phyloP scores from a whole-genome alignment of 1,140 invertebrate genomes.

The Pentalonia nigronervosa region DNA sequence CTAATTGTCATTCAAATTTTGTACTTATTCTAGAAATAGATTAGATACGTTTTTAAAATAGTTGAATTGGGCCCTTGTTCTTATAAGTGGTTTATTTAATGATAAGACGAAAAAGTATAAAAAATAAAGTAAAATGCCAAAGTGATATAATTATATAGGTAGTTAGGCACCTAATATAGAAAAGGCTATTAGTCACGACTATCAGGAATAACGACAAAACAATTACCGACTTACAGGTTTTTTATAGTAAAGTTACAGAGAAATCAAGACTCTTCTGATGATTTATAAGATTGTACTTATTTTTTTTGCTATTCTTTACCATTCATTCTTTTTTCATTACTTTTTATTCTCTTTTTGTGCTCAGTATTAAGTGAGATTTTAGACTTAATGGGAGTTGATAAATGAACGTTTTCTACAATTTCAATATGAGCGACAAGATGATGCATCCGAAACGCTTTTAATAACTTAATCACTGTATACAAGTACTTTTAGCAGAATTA shows the following conservation, averaged over 20 bases:
- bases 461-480: slow-evolving; percentile 29
- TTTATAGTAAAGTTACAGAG: neutral
- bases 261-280: slow-evolving; percentile 28
- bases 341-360: slow-evolving; percentile 30
- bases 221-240: neutral
- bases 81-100: neutral
- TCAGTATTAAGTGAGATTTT: slow-evolving; percentile 45
- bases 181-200: neutral
- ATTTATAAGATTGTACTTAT: slow-evolving; percentile 23
- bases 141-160: neutral
- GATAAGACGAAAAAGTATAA: neutral
- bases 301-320: slow-evolving; percentile 8
- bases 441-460: slow-evolving; percentile 21
- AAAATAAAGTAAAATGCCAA: neutral
- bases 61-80: neutral
- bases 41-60: no score
- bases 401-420: slow-evolving; percentile 38
- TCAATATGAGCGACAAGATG: slow-evolving; percentile 41
- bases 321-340: slow-evolving; percentile 28
- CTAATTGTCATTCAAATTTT: no score
- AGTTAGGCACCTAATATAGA: neutral
- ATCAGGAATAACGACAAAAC: neutral
- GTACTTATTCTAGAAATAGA: no score
- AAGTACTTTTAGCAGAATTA: slow-evolving; percentile 15
- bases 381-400: slow-evolving; percentile 41